Evolutionary conservation across 2,888 invertebrate species (phyloP).

Genomic region (Drosophila anomelani): DNA sequence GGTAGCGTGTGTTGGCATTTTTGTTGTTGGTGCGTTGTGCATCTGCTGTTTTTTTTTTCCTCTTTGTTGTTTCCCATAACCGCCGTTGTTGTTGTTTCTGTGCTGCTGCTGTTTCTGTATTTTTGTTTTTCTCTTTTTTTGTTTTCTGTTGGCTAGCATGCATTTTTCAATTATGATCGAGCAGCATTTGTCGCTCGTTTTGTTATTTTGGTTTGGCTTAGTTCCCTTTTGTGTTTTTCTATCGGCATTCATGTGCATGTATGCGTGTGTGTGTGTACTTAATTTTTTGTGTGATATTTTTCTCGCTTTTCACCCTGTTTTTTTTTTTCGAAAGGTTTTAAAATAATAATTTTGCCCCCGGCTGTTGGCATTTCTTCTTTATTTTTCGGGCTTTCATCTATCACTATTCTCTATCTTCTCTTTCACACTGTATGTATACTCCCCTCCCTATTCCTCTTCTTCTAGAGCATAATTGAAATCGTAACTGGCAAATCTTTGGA

Average conservation of each 20-base stretch:
- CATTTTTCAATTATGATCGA: conserved; percentile 79
- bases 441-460: not conserved
- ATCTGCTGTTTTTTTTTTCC: conserved; percentile 74
- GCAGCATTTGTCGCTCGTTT: conserved; percentile 78
- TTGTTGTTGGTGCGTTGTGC: conserved; percentile 61
- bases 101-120: conserved; percentile 39
- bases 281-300: conserved; percentile 28
- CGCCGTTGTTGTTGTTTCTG: conserved; percentile 26
- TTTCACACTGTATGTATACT: conserved; percentile 1
- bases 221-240: conserved; percentile 53
- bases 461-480: conserved; percentile 20
- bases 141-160: conserved; percentile 54
- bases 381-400: conserved; percentile 21
- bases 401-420: conserved; percentile 26
- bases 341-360: conserved; percentile 31
- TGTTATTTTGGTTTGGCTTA: conserved; percentile 78
- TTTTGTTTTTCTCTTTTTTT: conserved; percentile 24
- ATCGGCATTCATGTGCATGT: conserved; percentile 21
- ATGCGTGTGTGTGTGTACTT: conserved; percentile 15
- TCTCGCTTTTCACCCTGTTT: conserved; percentile 48
- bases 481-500: conserved; percentile 49
- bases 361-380: conserved; percentile 24
- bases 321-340: conserved; percentile 29
- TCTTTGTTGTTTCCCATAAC: conserved; percentile 40
- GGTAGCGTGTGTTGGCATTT: conserved; percentile 68